These are phyloP conservation scores for Trididemnum clinides DNA, from an alignment of 23 tunicate species.

Conservation along the genomic window DNA sequence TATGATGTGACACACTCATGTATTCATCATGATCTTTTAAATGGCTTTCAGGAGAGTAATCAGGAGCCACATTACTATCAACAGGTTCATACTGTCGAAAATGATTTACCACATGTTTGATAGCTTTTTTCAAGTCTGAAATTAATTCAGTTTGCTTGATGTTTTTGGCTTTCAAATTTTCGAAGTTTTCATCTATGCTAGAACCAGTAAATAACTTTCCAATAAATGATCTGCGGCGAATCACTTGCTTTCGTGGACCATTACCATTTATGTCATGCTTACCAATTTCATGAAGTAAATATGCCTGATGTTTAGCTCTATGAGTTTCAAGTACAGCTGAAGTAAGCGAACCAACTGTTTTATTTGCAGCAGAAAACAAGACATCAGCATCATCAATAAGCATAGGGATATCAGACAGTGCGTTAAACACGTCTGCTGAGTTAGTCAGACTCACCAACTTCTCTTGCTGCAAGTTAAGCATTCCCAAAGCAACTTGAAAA, in stretches of 20 bases:
- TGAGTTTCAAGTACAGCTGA: constrained; percentile 70
- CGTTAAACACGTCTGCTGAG: constrained; percentile 81
- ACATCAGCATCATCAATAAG: constrained; percentile 67
- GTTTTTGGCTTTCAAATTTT: constrained; percentile 86
- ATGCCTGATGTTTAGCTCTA: constrained; percentile 72
- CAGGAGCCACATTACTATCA: constrained; percentile 38
- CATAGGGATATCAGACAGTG: constrained; percentile 67
- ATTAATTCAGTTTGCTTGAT: constrained; percentile 90
- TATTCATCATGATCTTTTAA: constrained; percentile 72
- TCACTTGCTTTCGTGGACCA: constrained; percentile 60
- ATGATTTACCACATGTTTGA: constrained; percentile 54
- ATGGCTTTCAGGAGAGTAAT: constrained; percentile 85
- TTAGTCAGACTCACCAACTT: constrained; percentile 14
- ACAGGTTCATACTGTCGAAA: constrained; percentile 44
- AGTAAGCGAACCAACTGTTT: constrained; percentile 68
- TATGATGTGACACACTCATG: constrained; percentile 58
- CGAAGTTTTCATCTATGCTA: constrained; percentile 70
- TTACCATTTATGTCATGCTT: not conserved
- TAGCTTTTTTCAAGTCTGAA: constrained; percentile 66
- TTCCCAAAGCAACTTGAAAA: constrained; percentile 67
- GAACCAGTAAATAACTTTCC: constrained; percentile 65
- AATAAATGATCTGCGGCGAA: constrained; percentile 68
- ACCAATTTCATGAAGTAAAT: constrained; percentile 62
- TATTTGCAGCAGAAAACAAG: constrained; percentile 37
- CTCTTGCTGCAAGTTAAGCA: constrained; percentile 59